These are phyloP conservation scores for Elaphurus davidianus DNA, from an alignment of 2,113 vertebrate genomes.

Conservation along the genomic window DNA sequence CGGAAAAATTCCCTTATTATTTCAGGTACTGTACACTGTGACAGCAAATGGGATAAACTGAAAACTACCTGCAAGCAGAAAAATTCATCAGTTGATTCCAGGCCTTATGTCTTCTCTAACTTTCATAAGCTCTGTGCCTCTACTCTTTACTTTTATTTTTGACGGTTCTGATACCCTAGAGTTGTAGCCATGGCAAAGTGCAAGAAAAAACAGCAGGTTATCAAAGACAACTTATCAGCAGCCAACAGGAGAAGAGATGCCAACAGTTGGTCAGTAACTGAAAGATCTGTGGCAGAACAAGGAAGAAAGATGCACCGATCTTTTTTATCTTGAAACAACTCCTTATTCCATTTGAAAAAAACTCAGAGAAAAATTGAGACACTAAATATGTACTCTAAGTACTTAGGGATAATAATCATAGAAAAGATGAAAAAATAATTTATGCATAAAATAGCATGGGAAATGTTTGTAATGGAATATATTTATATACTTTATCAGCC, in stretches of 20 bases:
- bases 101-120: slow-evolving; percentile 58
- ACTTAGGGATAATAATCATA: not conserved
- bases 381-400: not conserved
- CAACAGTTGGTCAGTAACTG: slow-evolving; percentile 44
- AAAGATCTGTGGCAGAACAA: not conserved
- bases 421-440: not conserved
- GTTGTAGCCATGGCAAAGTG: slow-evolving; percentile 61
- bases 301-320: not conserved
- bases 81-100: slow-evolving; percentile 69
- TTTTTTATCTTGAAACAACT: not conserved
- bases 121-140: slow-evolving; percentile 39
- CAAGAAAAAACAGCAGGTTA: slow-evolving; percentile 59
- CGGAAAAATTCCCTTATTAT: slow-evolving; percentile 58
- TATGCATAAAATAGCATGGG: not conserved
- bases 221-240: slow-evolving; percentile 50
- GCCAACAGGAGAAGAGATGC: slow-evolving; percentile 46
- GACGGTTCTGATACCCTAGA: slow-evolving; percentile 69
- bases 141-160: slow-evolving; percentile 55
- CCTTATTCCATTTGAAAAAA: not conserved
- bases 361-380: not conserved
- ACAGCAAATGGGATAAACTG: slow-evolving; percentile 71
- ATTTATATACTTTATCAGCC: not conserved
- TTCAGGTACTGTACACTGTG: slow-evolving; percentile 77
- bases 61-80: slow-evolving; percentile 69
- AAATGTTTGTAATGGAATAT: not conserved